phyloP scores from a whole-genome alignment of 2,113 vertebrate genomes.

The Eurystomus gularis region DNA sequence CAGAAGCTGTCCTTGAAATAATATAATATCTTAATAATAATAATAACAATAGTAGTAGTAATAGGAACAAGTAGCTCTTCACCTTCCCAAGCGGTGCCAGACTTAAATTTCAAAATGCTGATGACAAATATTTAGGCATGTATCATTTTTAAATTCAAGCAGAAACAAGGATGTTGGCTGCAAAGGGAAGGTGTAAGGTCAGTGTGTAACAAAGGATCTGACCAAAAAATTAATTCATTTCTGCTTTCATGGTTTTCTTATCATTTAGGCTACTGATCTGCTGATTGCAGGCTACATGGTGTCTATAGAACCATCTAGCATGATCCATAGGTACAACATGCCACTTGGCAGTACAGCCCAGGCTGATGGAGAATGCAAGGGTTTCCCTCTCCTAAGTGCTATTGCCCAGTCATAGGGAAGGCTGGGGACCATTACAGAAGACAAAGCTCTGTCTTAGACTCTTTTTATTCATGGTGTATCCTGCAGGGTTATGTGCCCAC shows the following conservation, averaged over 20 bases:
- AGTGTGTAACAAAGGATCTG: neutral
- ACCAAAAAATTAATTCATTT: neutral
- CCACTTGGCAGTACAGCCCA: neutral
- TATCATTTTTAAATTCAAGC: neutral
- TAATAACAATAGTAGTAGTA: neutral
- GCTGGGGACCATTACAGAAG: neutral
- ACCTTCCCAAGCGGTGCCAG: neutral
- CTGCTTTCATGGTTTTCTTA: neutral
- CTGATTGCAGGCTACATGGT: neutral
- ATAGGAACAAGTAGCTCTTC: neutral
- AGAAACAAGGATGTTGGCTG: neutral
- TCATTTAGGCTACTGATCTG: neutral
- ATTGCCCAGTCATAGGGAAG: neutral
- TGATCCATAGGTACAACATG: neutral
- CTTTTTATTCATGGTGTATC: neutral
- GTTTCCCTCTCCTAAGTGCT: neutral
- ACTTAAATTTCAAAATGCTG: neutral
- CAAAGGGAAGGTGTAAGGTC: neutral
- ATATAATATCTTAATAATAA: neutral
- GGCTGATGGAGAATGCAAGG: neutral
- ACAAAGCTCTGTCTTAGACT: neutral
- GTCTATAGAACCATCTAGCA: neutral
- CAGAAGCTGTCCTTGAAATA: neutral
- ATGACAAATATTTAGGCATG: neutral
- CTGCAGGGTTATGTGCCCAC: neutral